These are phyloP conservation scores for Calliphora vomitoria DNA, from an alignment of 2,888 invertebrate genomes.

Conservation along the genomic window DNA sequence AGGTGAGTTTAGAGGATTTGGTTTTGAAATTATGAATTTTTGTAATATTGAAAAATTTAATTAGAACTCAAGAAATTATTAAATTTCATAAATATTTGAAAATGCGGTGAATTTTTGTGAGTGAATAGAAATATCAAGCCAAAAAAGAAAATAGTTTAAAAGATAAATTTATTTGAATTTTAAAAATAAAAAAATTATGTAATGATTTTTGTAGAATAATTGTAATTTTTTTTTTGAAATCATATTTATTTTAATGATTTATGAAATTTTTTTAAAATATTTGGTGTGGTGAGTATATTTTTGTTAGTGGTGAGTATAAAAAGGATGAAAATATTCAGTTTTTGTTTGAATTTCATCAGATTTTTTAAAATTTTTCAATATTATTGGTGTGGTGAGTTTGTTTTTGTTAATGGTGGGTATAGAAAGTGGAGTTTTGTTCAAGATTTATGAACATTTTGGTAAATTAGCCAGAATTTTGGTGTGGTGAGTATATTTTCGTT, in stretches of 20 bases:
- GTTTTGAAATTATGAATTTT: too few relatives aligned
- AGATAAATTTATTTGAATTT: neutral
- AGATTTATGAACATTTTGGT: neutral
- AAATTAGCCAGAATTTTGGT: neutral
- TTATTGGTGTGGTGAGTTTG: conserved; percentile 8
- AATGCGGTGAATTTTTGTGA: conserved; percentile 14
- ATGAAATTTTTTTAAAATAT: neutral
- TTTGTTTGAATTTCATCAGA: neutral
- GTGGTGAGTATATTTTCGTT: conserved; percentile 37
- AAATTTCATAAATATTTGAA: neutral
- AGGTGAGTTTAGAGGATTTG: neutral
- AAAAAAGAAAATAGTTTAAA: neutral
- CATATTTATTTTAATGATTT: neutral
- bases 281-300: neutral
- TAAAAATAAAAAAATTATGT: neutral
- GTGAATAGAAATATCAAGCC: too few relatives aligned
- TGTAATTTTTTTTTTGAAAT: neutral
- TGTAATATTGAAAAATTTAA: neutral
- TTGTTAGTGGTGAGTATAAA: conserved; percentile 2
- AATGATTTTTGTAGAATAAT: neutral
- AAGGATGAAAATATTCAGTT: neutral
- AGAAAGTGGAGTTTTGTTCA: neutral
- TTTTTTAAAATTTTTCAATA: neutral
- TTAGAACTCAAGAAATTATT: neutral
- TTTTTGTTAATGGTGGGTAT: conserved; percentile 5